These are phyloP conservation scores for Elephantulus edwardii DNA, from an alignment of 2,113 vertebrate species.

Conservation along the genomic window DNA sequence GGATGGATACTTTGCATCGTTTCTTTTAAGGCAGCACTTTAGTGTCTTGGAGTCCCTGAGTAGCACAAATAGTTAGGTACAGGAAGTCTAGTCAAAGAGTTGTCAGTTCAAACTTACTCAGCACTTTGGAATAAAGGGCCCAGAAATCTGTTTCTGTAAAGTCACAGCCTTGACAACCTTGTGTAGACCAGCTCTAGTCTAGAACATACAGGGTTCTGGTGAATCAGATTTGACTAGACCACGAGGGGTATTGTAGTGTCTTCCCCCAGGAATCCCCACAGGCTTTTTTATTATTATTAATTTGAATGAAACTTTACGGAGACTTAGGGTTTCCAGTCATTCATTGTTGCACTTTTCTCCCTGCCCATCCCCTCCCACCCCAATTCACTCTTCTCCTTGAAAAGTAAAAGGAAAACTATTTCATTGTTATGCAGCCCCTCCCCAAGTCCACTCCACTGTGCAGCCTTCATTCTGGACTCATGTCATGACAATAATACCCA, in stretches of 20 bases:
- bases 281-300: too few species aligned
- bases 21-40: neutral
- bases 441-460: too few species aligned
- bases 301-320: too few species aligned
- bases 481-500: too few species aligned
- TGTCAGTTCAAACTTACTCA: neutral
- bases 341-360: too few species aligned
- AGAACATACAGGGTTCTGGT: neutral
- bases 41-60: neutral
- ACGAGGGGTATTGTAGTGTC: neutral
- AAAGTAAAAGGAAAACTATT: too few species aligned
- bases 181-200: neutral
- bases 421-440: too few species aligned
- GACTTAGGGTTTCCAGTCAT: too few species aligned
- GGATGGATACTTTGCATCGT: neutral
- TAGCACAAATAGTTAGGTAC: neutral
- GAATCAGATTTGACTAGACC: neutral
- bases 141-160: neutral
- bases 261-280: neutral
- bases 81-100: neutral
- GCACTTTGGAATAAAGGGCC: neutral
- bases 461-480: too few species aligned
- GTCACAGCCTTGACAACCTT: neutral
- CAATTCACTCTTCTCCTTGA: too few species aligned
- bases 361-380: too few species aligned